Evolutionary conservation across 2,113 vertebrate genomes (phyloP).

Genomic region (Myocastor coypus): DNA sequence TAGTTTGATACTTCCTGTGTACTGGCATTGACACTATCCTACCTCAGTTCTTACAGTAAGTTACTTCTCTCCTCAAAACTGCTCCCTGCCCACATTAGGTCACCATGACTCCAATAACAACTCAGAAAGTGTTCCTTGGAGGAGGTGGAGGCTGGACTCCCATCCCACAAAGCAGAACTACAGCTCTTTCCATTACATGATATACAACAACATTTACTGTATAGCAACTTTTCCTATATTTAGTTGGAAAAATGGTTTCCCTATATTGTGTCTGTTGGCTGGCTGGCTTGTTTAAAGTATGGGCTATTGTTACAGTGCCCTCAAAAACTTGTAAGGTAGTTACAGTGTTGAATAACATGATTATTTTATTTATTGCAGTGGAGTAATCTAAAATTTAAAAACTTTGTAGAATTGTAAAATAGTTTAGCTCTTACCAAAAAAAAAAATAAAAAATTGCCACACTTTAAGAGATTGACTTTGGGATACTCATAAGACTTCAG

Average conservation of each 20-base stretch:
- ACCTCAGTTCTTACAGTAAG: not conserved
- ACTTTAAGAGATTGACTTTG: not conserved
- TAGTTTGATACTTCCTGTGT: not conserved
- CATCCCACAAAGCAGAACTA: not conserved
- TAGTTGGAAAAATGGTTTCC: not conserved
- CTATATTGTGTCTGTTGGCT: not conserved
- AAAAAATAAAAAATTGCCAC: not conserved
- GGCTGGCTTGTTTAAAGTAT: not conserved
- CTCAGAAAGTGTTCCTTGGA: not conserved
- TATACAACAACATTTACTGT: not conserved
- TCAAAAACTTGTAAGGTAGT: not conserved
- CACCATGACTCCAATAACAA: not conserved
- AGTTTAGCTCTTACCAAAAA: not conserved
- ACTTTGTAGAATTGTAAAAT: not conserved
- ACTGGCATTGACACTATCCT: not conserved
- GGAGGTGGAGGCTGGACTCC: not conserved
- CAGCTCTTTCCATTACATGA: not conserved
- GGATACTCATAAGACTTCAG: not conserved
- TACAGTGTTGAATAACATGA: not conserved
- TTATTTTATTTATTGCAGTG: not conserved
- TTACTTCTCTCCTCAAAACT: not conserved
- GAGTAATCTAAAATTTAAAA: not conserved
- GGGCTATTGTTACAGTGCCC: not conserved
- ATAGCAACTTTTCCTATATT: not conserved
- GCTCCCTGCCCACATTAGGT: not conserved